Evolutionary conservation across 1,140 invertebrate genomes (phyloP).

Genomic region (Rhagoletis zephyria): DNA sequence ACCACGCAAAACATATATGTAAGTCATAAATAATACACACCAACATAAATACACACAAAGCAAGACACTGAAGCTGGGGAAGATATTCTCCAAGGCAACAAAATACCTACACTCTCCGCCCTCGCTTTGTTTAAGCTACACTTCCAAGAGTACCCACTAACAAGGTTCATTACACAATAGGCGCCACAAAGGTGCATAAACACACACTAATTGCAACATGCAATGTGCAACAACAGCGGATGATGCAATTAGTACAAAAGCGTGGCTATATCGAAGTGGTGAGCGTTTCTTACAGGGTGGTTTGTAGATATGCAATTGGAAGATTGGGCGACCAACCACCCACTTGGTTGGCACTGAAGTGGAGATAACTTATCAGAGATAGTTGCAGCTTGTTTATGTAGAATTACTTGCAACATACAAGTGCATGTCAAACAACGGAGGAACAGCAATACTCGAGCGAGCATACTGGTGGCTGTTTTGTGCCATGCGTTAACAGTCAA

Average conservation of each 20-base stretch:
- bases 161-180: slow-evolving; percentile 1
- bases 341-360: neutral
- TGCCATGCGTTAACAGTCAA: neutral
- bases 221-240: neutral
- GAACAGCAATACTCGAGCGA: neutral
- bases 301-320: too few relatives aligned
- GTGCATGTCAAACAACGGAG: neutral
- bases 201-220: neutral
- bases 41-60: neutral
- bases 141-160: neutral
- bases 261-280: neutral
- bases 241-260: slow-evolving; percentile 15
- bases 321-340: neutral
- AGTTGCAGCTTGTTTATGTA: neutral
- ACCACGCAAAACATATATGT: neutral
- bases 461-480: neutral
- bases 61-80: neutral
- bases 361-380: neutral
- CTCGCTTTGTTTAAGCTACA: slow-evolving; percentile 15
- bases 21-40: slow-evolving; percentile 8
- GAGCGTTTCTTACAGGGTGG: too few relatives aligned
- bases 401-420: neutral
- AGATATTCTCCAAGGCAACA: neutral
- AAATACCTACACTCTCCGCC: neutral
- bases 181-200: neutral